Conservation (phyloP, 2,888 invertebrate genomes). For the Isoperla grammatica region DNA sequence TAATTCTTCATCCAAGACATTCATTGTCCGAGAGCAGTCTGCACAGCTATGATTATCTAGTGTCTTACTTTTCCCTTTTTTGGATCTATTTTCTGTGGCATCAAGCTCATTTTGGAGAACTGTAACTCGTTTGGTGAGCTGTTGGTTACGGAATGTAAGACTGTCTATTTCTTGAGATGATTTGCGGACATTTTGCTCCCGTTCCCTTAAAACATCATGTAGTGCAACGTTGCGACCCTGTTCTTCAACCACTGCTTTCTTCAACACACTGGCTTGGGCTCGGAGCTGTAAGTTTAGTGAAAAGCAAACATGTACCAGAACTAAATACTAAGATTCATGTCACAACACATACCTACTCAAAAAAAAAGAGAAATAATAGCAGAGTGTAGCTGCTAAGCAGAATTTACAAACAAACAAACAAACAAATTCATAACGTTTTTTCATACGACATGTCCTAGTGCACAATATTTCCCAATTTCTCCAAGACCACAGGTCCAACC, state of each 20-base stretch:
- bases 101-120: conserved; percentile 88
- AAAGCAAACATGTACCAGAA: too few species aligned
- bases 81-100: conserved; percentile 35
- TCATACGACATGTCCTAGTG: too few species aligned
- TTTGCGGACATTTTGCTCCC: conserved; percentile 77
- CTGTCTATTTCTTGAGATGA: conserved; percentile 92
- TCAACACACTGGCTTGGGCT: conserved; percentile 85
- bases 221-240: conserved; percentile 72
- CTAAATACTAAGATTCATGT: too few species aligned
- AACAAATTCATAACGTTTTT: too few species aligned
- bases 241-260: conserved; percentile 89
- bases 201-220: conserved; percentile 71
- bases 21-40: conserved; percentile 23
- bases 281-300: conserved; percentile 67
- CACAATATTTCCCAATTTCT: too few species aligned
- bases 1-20: conserved; percentile 73
- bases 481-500: too few species aligned
- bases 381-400: too few species aligned
- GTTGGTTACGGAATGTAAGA: conserved; percentile 85
- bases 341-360: too few species aligned
- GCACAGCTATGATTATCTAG: conserved; percentile 24
- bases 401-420: too few species aligned
- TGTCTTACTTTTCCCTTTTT: conserved; percentile 32
- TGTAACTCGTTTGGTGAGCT: conserved; percentile 85
- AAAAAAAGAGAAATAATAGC: too few species aligned